Base-by-base conservation (phyloP, 2,113 vertebrate species). In the Tragelaphus strepsiceros region DNA sequence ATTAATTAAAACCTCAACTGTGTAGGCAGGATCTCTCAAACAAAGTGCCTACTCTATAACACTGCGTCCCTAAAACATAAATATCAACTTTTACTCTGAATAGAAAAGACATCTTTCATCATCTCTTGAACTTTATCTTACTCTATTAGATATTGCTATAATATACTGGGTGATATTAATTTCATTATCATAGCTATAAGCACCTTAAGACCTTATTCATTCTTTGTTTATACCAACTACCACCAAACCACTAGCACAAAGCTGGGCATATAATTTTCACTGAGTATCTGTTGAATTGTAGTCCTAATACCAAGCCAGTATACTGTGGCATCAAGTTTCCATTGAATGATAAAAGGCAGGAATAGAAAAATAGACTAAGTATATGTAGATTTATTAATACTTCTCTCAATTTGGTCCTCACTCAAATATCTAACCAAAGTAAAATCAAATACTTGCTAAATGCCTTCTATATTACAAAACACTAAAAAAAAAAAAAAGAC, bases 121-220 rank as follows among this genome's bases (percentile, higher is more conserved):
- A 90, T 26, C 30, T 88, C 96, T 81, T 83, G n/a, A 98, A 92
- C 13, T 94, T 93, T 54, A 91, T 16, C 64, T 80, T 90, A 90
- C 43, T 91, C 58, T 92, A 84, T 26, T 89, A 49, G 64, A 32
- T 89, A 92, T 6, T 92, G 7, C 59, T 96, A n/a, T 59, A 56
- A 90, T 67, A 92, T 14, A 74, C 7, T 30, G 39, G 35, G 35
- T 35, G 46, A 77, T 59, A 78, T 51, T 96, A 28, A 92, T 77
- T 86, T 56, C 61, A 93, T 21, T 30, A 62, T 22, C 61, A 0
- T 13, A 22, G 14, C 35, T 71, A 35, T 56, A 84, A 85, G 3
- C 35, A 88, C 49, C 32, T 62, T 90, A 90, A 93, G 28, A 32
- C 83, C 51, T 92, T 53, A 46, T 13, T 4, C 21, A 83, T 54